Conservation (phyloP, 1,140 invertebrate species). For the Drosophila ficusphila region DNA sequence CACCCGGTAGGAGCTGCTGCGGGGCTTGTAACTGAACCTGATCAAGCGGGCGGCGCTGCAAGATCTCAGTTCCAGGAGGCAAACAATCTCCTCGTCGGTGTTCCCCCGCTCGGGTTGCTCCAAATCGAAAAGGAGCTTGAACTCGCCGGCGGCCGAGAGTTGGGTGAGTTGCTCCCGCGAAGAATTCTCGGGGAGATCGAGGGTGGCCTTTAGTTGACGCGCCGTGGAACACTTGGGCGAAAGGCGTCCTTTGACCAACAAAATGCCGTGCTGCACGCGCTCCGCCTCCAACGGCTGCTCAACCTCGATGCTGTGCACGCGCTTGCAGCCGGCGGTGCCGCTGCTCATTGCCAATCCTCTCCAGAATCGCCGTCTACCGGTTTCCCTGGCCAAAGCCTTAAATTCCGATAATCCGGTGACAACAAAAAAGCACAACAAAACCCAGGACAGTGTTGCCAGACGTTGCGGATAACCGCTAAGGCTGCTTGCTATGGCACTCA, state of each 20-base stretch:
- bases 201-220: slow-evolving; percentile 55
- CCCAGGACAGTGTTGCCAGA: background rate
- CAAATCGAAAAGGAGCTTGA: slow-evolving; percentile 72
- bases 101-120: background rate
- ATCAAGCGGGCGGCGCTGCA: slow-evolving; percentile 47
- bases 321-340: slow-evolving; percentile 59
- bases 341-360: slow-evolving; percentile 60
- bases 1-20: slow-evolving; percentile 83
- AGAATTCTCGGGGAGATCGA: slow-evolving; percentile 13
- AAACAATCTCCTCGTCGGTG: background rate
- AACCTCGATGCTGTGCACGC: slow-evolving; percentile 68
- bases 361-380: background rate
- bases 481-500: background rate
- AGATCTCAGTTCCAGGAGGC: slow-evolving; percentile 43
- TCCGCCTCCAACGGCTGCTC: slow-evolving; percentile 60
- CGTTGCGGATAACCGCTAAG: background rate
- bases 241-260: slow-evolving; percentile 71
- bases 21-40: slow-evolving; percentile 39
- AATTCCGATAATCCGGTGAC: background rate
- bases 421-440: background rate
- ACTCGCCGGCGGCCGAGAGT: slow-evolving; percentile 56
- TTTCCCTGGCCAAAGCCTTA: background rate
- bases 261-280: slow-evolving; percentile 59
- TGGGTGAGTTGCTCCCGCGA: slow-evolving; percentile 50
- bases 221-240: slow-evolving; percentile 47